Evolutionary conservation across 2,888 invertebrate genomes (phyloP).

Genomic region (Rhynchonema sp.): DNA sequence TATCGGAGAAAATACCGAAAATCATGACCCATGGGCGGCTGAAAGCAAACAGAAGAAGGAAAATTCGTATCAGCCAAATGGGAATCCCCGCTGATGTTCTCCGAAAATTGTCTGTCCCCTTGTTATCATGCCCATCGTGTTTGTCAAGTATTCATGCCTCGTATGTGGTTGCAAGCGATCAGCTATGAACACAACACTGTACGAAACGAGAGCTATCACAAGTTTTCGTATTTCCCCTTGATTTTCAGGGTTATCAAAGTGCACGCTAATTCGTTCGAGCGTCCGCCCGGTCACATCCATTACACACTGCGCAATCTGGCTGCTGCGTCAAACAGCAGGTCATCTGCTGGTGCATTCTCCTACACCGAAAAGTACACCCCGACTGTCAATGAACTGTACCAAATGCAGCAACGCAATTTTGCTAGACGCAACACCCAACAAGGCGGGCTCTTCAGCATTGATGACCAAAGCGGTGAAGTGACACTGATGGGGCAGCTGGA

Average conservation of each 20-base stretch:
- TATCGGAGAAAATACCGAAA: too few species aligned
- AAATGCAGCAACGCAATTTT: too few species aligned
- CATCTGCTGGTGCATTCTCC: background rate
- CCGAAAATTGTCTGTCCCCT: too few species aligned
- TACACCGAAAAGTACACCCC: background rate
- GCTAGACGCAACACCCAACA: slow-evolving; percentile 36
- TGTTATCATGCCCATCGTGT: too few species aligned
- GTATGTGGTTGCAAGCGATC: too few species aligned
- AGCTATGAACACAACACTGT: too few species aligned
- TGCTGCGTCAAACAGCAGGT: slow-evolving; percentile 44
- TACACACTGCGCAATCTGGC: slow-evolving; percentile 83
- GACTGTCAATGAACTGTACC: too few species aligned
- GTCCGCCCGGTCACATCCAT: slow-evolving; percentile 50
- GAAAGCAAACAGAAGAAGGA: too few species aligned
- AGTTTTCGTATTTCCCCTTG: background rate
- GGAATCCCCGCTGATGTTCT: too few species aligned
- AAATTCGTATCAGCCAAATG: too few species aligned
- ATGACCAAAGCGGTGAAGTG: slow-evolving; percentile 73
- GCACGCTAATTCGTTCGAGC: slow-evolving; percentile 70
- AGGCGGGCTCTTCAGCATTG: slow-evolving; percentile 64
- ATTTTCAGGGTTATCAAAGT: slow-evolving; percentile 34
- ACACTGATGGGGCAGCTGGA: slow-evolving; percentile 85
- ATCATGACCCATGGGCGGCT: too few species aligned
- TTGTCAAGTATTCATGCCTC: too few species aligned
- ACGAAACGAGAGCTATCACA: background rate